Evolutionary conservation across 2,797 vertebrate species (phyloP), one percentile per base, ranked within the genome.

Genomic region (Argentina silus): DNA sequence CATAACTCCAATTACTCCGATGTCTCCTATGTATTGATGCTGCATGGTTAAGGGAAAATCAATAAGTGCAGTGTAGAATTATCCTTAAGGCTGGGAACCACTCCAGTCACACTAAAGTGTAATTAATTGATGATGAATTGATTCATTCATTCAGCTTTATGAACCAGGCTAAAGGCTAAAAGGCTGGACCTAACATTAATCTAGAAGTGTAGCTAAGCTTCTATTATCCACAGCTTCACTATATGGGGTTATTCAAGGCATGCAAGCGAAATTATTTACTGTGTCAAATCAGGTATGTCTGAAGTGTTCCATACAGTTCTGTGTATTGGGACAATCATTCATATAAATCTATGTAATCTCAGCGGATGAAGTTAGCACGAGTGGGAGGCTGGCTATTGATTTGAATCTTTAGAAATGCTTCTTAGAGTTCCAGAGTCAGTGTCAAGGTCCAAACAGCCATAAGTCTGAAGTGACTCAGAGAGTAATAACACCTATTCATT

Each of bases 1-100:
- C 15, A 50, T 60, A 61, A 69, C 42, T 60, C 8, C 43, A 77
- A 44, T 76, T 70, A 68, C 10, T 48, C 36, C 43, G 12, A 42
- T 59, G 47, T 36, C n/a, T 48, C 65, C 70, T 6, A 75, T 8
- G 11, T 69, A 55, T 7, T 68, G 69, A 79, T 61, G 14, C 47
- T 62, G 6, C 3, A 11, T 70, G n/a, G 73, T 60, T 65, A 36
- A 47, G 59, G 36, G 10, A 45, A 66, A 45, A 53, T 71, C 66
- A 63, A 69, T 70, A 14, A 50, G 19, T 15, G 14, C 23, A 12
- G 0, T 67, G 61, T 42, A 14, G 7, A 5, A 2, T 44, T 11
- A 55, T 42, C 69, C 10, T 45, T 17, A 21, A 70, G 53, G 62
- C 55, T 36, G 23, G n/a, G 47, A 21, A 68, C 23, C 8, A 14